A percentile compares a stretch with the other conserved stretches of the same genome.
phyloP scores from a whole-genome alignment of 2,888 invertebrate species.

The Tolmerus cingulatus region DNA sequence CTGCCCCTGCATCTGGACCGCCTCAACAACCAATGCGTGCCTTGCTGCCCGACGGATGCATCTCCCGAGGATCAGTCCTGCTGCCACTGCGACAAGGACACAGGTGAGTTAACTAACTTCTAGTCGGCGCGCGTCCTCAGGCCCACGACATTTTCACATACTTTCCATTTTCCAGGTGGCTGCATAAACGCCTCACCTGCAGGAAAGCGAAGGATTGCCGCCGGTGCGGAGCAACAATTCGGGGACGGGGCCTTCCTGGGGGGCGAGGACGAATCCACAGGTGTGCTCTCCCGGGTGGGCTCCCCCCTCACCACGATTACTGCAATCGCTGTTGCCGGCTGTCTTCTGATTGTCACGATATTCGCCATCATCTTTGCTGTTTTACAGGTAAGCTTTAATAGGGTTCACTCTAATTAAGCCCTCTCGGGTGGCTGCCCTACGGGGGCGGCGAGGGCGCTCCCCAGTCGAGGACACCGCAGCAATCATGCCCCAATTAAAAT shows the following conservation, averaged over 20 bases:
- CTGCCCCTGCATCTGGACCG: constrained; percentile 73
- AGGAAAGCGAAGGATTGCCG: constrained; percentile 76
- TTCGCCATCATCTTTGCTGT: constrained; percentile 76
- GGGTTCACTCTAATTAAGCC: constrained; percentile 13
- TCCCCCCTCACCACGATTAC: constrained; percentile 72
- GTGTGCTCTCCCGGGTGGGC: constrained; percentile 58
- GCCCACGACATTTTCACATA: neutral
- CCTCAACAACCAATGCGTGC: constrained; percentile 78
- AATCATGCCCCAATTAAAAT: constrained; percentile 9
- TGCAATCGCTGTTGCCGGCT: constrained; percentile 72
- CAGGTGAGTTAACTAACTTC: constrained; percentile 63
- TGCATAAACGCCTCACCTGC: constrained; percentile 78
- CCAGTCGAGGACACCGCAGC: neutral
- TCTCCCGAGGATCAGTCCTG: constrained; percentile 67
- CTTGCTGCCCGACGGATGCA: constrained; percentile 71
- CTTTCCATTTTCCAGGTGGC: constrained; percentile 66
- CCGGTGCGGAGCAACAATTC: constrained; percentile 64
- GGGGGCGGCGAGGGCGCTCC: neutral
- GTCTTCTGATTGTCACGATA: constrained; percentile 73
- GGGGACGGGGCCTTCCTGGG: constrained; percentile 45
- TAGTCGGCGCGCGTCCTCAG: neutral
- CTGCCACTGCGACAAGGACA: constrained; percentile 75
- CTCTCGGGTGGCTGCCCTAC: neutral
- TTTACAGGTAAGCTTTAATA: constrained; percentile 70
- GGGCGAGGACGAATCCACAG: constrained; percentile 52